These are phyloP conservation scores for Tragelaphus imberbis DNA, from an alignment of 2,113 vertebrate genomes.

Conservation along the genomic window DNA sequence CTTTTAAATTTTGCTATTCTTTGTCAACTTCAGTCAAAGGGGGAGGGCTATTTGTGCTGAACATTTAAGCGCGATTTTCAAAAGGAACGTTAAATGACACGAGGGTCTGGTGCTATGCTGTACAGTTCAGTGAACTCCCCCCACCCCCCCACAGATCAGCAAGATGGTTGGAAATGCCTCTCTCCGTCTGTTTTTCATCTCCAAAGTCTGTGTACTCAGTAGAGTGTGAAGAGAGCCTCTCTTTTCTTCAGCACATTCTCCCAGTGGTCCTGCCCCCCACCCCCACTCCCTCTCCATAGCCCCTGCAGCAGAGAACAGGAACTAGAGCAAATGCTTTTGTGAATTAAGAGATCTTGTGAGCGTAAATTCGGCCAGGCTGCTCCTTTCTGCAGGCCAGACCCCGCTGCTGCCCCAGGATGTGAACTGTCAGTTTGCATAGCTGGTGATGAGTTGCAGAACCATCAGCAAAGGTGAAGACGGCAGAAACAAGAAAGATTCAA, in stretches of 20 bases:
- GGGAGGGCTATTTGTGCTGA: slow-evolving; percentile 42
- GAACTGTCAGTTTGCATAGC: slow-evolving; percentile 98
- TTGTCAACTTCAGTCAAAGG: slow-evolving; percentile 65
- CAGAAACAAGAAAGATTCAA: slow-evolving; percentile 86
- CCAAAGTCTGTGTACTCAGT: slow-evolving; percentile 83
- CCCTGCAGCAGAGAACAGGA: slow-evolving; percentile 91
- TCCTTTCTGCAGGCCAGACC: slow-evolving; percentile 92
- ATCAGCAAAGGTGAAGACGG: slow-evolving; percentile 96
- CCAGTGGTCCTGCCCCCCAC: slow-evolving; percentile 74
- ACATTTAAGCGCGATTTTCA: slow-evolving; percentile 24
- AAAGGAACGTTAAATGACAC: slow-evolving; percentile 69
- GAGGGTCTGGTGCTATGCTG: slow-evolving; percentile 78
- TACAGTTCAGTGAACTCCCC: slow-evolving; percentile 83
- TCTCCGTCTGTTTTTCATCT: slow-evolving; percentile 88
- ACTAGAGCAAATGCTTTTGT: slow-evolving; percentile 99
- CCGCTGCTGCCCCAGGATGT: slow-evolving; percentile 94
- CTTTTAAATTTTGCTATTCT: slow-evolving; percentile 68
- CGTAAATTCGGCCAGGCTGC: slow-evolving; percentile 91
- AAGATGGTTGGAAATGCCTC: slow-evolving; percentile 86
- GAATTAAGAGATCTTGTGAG: slow-evolving; percentile 94
- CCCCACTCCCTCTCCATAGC: slow-evolving; percentile 76
- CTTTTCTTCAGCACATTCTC: slow-evolving; percentile 81
- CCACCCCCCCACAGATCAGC: slow-evolving; percentile 72
- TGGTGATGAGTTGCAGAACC: slow-evolving; percentile 95
- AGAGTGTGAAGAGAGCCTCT: slow-evolving; percentile 90